phyloP scores from a whole-genome alignment of 2,113 vertebrate species.

The Gorsachius goisagi region DNA sequence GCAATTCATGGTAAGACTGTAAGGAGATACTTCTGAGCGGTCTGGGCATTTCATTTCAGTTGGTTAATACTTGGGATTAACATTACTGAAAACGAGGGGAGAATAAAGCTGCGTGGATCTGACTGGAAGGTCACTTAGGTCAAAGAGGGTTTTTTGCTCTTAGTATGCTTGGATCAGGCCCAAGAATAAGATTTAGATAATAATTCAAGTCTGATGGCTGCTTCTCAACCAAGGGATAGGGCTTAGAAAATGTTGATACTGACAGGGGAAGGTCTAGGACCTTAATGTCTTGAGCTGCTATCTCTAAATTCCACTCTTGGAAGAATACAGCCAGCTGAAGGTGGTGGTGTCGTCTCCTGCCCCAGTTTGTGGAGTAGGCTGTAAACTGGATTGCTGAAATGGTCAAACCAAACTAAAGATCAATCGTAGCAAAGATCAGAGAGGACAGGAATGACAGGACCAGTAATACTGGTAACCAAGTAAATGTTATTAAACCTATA shows the following conservation, averaged over 20 bases:
- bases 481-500: not conserved
- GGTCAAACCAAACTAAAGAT: not conserved
- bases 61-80: slow-evolving; percentile 1
- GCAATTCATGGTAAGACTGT: slow-evolving; percentile 86
- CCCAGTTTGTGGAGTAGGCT: not conserved
- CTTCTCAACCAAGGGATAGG: not conserved
- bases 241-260: not conserved
- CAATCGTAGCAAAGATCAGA: not conserved
- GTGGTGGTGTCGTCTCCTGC: not conserved
- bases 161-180: not conserved
- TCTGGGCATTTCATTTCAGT: not conserved
- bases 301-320: not conserved
- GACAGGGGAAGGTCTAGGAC: not conserved
- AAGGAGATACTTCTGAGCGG: not conserved
- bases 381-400: not conserved
- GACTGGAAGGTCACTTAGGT: not conserved
- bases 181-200: not conserved
- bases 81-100: not conserved
- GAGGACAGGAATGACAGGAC: not conserved
- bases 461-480: not conserved
- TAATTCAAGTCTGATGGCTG: not conserved
- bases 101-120: not conserved
- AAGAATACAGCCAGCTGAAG: not conserved
- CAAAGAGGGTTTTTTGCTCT: not conserved
- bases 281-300: not conserved